Percentiles rank a stretch among this genome's conserved stretches.
These are phyloP conservation scores for Epistrophe grossulariae DNA, from an alignment of 2,888 invertebrate species.

Conservation along the genomic window DNA sequence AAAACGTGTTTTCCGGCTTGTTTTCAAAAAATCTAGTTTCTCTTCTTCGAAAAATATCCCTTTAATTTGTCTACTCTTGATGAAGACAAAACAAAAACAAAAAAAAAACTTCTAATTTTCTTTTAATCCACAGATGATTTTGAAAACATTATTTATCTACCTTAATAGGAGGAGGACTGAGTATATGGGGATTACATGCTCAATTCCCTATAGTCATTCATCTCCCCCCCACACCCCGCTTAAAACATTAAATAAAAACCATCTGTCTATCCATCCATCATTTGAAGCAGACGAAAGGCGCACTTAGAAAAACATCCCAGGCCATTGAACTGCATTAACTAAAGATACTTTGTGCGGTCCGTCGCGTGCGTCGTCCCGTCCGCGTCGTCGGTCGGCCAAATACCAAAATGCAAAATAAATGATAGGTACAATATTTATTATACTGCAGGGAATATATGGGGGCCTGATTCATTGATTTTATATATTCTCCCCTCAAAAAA, in stretches of 20 bases:
- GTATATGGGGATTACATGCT: constrained; percentile 4
- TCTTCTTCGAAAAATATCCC: not conserved
- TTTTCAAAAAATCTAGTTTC: not conserved
- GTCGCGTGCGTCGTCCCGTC: constrained; percentile 17
- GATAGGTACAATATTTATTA: not conserved
- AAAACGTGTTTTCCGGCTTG: constrained; percentile 26
- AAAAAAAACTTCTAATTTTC: not conserved
- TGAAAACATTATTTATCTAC: constrained; percentile 20
- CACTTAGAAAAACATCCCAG: constrained; percentile 57
- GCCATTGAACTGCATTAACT: constrained; percentile 60
- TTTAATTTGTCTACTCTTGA: not conserved
- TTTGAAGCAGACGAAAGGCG: constrained; percentile 29
- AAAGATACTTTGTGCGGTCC: constrained; percentile 31
- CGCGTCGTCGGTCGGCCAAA: too few species aligned
- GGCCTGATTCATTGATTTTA: constrained; percentile 66
- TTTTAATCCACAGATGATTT: constrained; percentile 34
- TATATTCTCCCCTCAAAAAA: constrained; percentile 36
- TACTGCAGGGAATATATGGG: not conserved
- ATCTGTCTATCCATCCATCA: constrained; percentile 54
- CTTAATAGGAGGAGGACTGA: not conserved
- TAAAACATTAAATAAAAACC: constrained; percentile 30
- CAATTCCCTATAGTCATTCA: constrained; percentile 1
- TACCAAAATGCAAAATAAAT: constrained; percentile 47
- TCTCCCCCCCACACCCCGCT: not conserved
- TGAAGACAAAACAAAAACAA: not conserved